Evolutionary conservation across 2,888 invertebrate genomes (phyloP), one percentile per base, ranked within the genome.

Genomic region (Piscicola geometra): DNA sequence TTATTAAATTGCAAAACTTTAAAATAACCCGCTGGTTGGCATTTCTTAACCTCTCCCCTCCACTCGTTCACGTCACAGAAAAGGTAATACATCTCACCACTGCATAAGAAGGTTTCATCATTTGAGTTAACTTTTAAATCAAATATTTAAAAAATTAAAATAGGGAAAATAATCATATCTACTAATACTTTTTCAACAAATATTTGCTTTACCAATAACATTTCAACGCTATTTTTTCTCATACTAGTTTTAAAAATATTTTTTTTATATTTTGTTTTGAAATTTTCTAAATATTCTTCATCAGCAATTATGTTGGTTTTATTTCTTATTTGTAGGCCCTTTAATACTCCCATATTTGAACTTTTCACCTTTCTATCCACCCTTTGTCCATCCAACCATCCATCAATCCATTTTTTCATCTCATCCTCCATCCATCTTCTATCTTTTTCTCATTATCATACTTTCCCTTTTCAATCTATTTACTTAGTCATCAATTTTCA

Each of bases 11-110:
- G n/a, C n/a, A n/a, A n/a, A n/a, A n/a, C n/a, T n/a, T n/a, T n/a
- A n/a, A n/a, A n/a, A 15, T 25, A 25, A 68, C 70, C 69, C 28
- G n/a, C 33, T 15, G 21, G 50, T 15, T 28, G 18, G 35, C 69
- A 75, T 52, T 75, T 56, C 41, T 33, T 36, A 25, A 75, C 56
- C 36, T 60, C 75, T 32, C 64, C 75, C 60, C 60, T 28, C 71
- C 70, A 75, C 33, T 75, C 35, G 5, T 56, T n/a, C n/a, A 5
- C 50, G 32, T 75, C 75, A 32, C 64, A 70, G 32, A 64, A 73
- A 3, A 73, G 64, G 36, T 73, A 35, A 35, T 60, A 73, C 30
- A 52, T 56, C 33, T 73, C 70, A 1, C 71, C 56, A 50, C 25
- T 3, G 35, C 15, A 12, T n/a, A 2, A 9, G 18, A 56, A 25